Percentiles rank a stretch among this genome's conserved stretches.
Conservation (phyloP, 2,113 vertebrate species). For the Protobothrops mucrosquamatus region DNA sequence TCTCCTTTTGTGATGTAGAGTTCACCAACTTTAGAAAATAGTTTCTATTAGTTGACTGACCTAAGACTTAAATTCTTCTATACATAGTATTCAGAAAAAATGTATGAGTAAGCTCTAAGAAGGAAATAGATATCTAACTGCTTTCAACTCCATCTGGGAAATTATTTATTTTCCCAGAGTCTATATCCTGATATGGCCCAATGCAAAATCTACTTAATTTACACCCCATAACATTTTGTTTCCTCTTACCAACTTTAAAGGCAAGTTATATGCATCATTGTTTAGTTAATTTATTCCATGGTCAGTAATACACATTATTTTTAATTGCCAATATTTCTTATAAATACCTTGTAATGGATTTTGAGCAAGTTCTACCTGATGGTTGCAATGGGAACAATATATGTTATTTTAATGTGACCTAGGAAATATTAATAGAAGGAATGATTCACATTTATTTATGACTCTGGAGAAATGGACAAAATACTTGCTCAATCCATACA, state of each 20-base stretch:
- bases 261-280: background rate
- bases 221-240: background rate
- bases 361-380: conserved; percentile 50
- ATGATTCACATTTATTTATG: background rate
- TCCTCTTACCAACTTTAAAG: conserved; percentile 2
- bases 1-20: background rate
- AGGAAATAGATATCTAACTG: background rate
- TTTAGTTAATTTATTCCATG: conserved; percentile 30
- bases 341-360: conserved; percentile 64
- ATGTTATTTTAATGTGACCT: conserved; percentile 31
- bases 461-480: background rate
- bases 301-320: conserved; percentile 63
- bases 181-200: background rate
- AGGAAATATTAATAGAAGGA: background rate
- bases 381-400: background rate
- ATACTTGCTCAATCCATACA: accelerated
- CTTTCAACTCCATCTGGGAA: background rate
- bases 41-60: background rate
- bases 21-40: background rate
- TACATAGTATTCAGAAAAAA: background rate
- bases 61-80: background rate
- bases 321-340: conserved; percentile 67
- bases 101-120: background rate
- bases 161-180: background rate
- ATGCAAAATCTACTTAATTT: background rate